phyloP scores from a whole-genome alignment of 2,797 vertebrate genomes.

The Okamejei kenojei region DNA sequence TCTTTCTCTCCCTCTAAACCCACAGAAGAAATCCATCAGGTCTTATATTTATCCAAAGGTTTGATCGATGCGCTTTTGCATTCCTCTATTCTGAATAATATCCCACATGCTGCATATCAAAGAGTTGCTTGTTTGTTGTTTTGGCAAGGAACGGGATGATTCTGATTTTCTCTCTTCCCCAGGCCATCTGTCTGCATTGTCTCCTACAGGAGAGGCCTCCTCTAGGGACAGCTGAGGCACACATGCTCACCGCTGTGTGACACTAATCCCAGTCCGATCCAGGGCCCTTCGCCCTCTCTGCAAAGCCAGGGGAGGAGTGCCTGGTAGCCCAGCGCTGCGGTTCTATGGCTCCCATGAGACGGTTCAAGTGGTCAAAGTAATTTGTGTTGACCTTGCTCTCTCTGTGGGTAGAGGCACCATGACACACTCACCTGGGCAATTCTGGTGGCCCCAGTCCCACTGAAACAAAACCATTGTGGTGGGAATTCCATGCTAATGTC shows the following conservation, averaged over 20 bases:
- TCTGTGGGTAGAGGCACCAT: neutral
- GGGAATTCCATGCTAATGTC: neutral
- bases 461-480: neutral
- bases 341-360: neutral
- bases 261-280: neutral
- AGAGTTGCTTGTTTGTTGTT: neutral
- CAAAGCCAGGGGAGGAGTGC: neutral
- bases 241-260: neutral
- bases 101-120: neutral
- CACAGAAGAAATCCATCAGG: neutral
- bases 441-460: neutral
- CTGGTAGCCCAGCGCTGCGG: neutral
- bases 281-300: neutral
- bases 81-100: neutral
- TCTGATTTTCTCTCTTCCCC: neutral
- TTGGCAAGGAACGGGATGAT: neutral
- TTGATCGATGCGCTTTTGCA: neutral
- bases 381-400: neutral
- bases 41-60: neutral
- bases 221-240: neutral
- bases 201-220: neutral
- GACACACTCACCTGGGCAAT: too few relatives aligned
- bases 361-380: neutral
- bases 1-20: too few relatives aligned
- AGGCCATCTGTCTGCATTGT: neutral